Conservation (phyloP, 2,888 invertebrate species). For the Bellardia bayeri region DNA sequence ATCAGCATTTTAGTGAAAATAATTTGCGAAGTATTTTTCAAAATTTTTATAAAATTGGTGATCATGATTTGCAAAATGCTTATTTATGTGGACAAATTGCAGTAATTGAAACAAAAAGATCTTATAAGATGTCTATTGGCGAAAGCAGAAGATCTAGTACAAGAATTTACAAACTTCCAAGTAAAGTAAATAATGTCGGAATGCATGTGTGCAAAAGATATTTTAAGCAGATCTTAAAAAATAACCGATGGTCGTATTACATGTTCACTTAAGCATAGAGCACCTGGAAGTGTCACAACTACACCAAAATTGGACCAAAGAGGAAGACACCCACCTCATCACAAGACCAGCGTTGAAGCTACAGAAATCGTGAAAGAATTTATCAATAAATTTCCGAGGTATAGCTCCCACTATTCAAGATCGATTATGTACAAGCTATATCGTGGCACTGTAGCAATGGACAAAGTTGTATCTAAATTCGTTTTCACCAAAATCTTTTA, state of each 20-base stretch:
- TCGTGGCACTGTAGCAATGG: too few species aligned
- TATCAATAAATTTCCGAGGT: too few species aligned
- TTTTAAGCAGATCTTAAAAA: slow-evolving; percentile 35
- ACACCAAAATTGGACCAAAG: slow-evolving; percentile 30
- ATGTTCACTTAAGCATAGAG: slow-evolving; percentile 29
- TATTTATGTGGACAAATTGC: slow-evolving; percentile 59
- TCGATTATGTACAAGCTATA: too few species aligned
- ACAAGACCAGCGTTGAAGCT: slow-evolving; percentile 37
- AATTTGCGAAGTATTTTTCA: too few species aligned
- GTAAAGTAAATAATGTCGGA: too few species aligned
- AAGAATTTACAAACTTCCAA: slow-evolving; percentile 67
- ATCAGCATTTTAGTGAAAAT: too few species aligned
- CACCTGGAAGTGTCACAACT: slow-evolving; percentile 26
- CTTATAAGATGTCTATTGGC: slow-evolving; percentile 51
- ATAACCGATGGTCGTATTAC: slow-evolving; percentile 40
- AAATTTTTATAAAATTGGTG: too few species aligned
- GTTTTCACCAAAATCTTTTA: too few species aligned
- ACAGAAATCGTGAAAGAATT: slow-evolving; percentile 49
- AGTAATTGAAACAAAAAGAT: slow-evolving; percentile 53
- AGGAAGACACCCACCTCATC: slow-evolving; percentile 32
- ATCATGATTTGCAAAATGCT: slow-evolving; percentile 56
- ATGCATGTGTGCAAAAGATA: too few species aligned
- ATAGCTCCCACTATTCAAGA: too few species aligned
- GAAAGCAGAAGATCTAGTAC: slow-evolving; percentile 59
- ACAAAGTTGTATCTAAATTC: too few species aligned